Evolutionary conservation across 2,113 vertebrate genomes (phyloP).

Genomic region (Semicossyphus pulcher): DNA sequence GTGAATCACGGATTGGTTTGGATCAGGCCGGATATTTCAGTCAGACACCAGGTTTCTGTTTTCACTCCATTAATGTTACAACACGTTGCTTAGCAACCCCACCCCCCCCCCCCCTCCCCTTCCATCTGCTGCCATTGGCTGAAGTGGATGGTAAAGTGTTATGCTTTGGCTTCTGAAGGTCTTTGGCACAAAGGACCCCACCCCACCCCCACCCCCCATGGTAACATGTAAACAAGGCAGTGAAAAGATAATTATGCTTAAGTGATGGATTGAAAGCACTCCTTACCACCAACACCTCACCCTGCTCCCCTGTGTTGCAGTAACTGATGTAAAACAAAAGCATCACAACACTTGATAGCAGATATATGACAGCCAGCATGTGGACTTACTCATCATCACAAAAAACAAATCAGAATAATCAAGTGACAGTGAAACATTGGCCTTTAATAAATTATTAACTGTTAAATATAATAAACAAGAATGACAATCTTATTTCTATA

Average conservation of each 20-base stretch:
- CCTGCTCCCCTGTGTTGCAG: constrained; percentile 15
- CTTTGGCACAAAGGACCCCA: constrained; percentile 47
- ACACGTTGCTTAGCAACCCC: constrained; percentile 79
- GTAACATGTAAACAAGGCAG: constrained; percentile 71
- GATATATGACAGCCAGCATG: constrained; percentile 28
- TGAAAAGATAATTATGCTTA: constrained; percentile 70
- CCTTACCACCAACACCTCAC: not conserved
- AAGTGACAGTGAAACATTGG: constrained; percentile 15
- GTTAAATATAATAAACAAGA: constrained; percentile 1
- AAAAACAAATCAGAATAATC: constrained; percentile 3
- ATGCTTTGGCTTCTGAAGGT: constrained; percentile 68
- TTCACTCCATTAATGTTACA: constrained; percentile 79
- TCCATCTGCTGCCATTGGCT: constrained; percentile 65
- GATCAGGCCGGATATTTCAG: constrained; percentile 60
- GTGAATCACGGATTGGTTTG: constrained; percentile 47
- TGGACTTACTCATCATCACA: constrained; percentile 9
- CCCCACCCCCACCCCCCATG: constrained; percentile 16
- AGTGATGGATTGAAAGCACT: constrained; percentile 60
- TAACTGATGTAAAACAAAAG: constrained; percentile 50
- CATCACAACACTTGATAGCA: constrained; percentile 40
- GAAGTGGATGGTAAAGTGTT: constrained; percentile 71
- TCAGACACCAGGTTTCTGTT: constrained; percentile 75
- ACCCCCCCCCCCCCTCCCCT: not conserved
- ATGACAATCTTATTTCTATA: constrained; percentile 14
- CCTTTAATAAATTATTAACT: constrained; percentile 18